Base-by-base conservation (phyloP, 30 jellyfish, hydroid and myxozoan species). In the Aurelia aurita region DNA sequence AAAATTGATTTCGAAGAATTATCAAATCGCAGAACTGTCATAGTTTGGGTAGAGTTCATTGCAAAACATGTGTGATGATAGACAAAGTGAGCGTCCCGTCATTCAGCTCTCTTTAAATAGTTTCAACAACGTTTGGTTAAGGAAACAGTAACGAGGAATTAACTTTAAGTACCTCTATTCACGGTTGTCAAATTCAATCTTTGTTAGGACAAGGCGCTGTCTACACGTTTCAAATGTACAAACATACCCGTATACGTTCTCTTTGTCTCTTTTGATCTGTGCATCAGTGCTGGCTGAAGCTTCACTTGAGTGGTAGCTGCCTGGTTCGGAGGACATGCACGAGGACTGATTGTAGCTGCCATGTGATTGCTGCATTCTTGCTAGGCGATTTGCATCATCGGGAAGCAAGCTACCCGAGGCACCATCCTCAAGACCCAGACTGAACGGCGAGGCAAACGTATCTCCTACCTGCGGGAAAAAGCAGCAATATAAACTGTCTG, bases 231-330 rank as follows among this genome's bases (percentile, higher is more conserved):
- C 59, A 53, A 45, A 74, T 63, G 76, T 62, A 34, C 73, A 34
- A 78, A 69, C 76, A 79, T 89, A 89, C 97, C 97, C 94, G 92
- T 89, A 89, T 32, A 89, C 32, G n/a, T 73, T 84, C 61, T 89
- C 97, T 89, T 89, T 89, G 91, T 89, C 97, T 71, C 85, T 79
- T 46, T 89, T 89, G 93, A 89, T 89, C 88, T 89, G 97, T 23
- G 78, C 85, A 87, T 89, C 97, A 58, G 75, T 26, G 73, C 80
- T 14, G 67, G 89, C 53, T 13, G 97, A 79, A 22, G 90, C 55
- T 69, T 88, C 84, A 63, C 70, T 68, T 25, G 77, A 72, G 14
- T 80, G 94, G 28, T 47, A 71, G 80, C 69, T 68, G 49, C 87
- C 12, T 69, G 60, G 77, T 76, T 62, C 89, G 34, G 94, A 27